phyloP scores from a whole-genome alignment of 2,113 vertebrate genomes.

The Eurypyga helias region DNA sequence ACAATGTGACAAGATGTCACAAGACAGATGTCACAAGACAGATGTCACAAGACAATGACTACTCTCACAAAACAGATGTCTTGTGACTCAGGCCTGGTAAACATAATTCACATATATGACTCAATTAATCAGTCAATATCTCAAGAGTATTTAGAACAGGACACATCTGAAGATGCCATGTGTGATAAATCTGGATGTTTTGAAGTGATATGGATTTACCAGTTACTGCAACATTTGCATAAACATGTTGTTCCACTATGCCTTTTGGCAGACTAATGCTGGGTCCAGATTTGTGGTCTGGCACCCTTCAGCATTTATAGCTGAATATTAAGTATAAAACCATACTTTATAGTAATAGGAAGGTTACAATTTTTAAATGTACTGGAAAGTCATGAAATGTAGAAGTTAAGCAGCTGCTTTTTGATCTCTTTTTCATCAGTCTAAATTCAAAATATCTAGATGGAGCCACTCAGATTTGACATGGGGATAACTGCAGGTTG shows the following conservation, averaged over 20 bases:
- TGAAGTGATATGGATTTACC: not conserved
- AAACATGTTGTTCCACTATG: not conserved
- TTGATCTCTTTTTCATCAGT: not conserved
- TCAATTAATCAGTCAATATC: not conserved
- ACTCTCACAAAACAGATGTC: not conserved
- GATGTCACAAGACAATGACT: not conserved
- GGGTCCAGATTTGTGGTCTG: constrained; percentile 1
- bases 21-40: not conserved
- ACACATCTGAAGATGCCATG: not conserved
- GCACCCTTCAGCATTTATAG: not conserved
- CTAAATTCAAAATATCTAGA: not conserved
- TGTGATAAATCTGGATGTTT: not conserved
- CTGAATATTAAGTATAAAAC: not conserved
- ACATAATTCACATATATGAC: not conserved
- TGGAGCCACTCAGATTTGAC: not conserved
- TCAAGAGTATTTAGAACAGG: not conserved
- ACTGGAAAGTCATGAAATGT: not conserved
- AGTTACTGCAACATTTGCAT: not conserved
- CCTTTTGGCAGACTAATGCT: not conserved
- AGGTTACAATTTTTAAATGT: not conserved
- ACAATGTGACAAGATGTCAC: not conserved
- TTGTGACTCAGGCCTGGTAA: not conserved
- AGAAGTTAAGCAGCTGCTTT: not conserved
- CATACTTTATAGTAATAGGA: not conserved
- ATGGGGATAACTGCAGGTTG: not conserved